Evolutionary conservation across 2,113 vertebrate species (phyloP).

Genomic region (Chionomys nivalis): DNA sequence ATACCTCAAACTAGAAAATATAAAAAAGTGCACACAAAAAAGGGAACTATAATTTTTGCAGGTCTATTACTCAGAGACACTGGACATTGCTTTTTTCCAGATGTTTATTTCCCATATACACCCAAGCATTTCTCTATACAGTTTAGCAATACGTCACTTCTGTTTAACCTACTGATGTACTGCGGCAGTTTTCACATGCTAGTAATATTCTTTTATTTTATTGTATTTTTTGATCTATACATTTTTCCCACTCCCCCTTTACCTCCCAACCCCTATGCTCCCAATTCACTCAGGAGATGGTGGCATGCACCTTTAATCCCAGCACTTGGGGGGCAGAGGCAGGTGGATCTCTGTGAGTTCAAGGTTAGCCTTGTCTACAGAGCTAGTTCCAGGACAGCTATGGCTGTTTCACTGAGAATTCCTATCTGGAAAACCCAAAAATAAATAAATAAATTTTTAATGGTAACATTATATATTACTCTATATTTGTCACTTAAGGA

Average conservation of each 20-base stretch:
- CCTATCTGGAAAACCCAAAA: too few relatives aligned
- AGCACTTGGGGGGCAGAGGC: too few relatives aligned
- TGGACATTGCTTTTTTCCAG: neutral
- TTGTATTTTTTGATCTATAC: too few relatives aligned
- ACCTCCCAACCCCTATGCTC: too few relatives aligned
- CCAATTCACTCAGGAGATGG: too few relatives aligned
- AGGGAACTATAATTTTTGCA: neutral
- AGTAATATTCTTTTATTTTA: conserved; percentile 3
- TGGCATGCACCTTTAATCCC: too few relatives aligned
- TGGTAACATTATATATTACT: neutral
- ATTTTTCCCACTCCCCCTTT: too few relatives aligned
- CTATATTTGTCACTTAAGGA: neutral
- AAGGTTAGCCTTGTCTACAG: too few relatives aligned
- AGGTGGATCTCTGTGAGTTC: too few relatives aligned
- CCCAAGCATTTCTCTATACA: neutral
- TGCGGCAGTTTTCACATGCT: neutral
- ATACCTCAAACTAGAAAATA: conserved; percentile 2
- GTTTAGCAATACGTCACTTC: neutral
- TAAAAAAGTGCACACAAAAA: neutral
- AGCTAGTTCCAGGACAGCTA: too few relatives aligned
- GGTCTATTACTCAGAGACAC: neutral
- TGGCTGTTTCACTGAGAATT: too few relatives aligned
- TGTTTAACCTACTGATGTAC: neutral
- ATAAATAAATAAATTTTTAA: neutral
- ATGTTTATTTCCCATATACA: conserved; percentile 7